Evolutionary conservation across 2,797 vertebrate species (phyloP).

Genomic region (Thaleichthys pacificus): DNA sequence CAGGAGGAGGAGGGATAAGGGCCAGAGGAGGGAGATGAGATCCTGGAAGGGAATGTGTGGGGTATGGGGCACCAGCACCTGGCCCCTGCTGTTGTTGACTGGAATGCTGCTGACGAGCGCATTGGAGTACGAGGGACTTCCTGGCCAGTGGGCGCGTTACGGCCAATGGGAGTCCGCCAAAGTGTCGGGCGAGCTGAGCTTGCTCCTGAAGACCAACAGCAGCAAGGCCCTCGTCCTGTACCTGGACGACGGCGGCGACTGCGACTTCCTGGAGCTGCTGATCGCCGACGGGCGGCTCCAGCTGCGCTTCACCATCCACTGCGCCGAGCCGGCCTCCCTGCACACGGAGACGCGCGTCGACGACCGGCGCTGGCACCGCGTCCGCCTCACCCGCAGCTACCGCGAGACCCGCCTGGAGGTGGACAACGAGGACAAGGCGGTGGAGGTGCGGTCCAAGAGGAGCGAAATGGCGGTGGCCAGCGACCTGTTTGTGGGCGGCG

Average conservation of each 20-base stretch:
- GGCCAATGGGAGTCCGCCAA: slow-evolving; percentile 83
- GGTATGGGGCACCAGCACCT: slow-evolving; percentile 36
- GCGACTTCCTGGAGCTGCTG: slow-evolving; percentile 93
- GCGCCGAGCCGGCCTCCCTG: slow-evolving; percentile 86
- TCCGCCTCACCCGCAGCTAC: slow-evolving; percentile 81
- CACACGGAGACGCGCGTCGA: slow-evolving; percentile 79
- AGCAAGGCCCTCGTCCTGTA: slow-evolving; percentile 88
- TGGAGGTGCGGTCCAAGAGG: slow-evolving; percentile 87
- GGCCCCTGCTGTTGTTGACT: slow-evolving; percentile 55
- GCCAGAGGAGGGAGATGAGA: slow-evolving; percentile 51
- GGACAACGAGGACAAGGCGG: slow-evolving; percentile 84
- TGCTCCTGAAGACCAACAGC: slow-evolving; percentile 87
- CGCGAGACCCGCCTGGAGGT: slow-evolving; percentile 82
- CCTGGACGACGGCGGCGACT: slow-evolving; percentile 92
- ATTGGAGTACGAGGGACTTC: slow-evolving; percentile 87
- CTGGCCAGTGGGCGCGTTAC: slow-evolving; percentile 94
- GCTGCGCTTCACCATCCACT: slow-evolving; percentile 90
- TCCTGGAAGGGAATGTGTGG: slow-evolving; percentile 64
- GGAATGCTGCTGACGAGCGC: slow-evolving; percentile 65
- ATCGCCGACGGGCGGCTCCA: slow-evolving; percentile 84
- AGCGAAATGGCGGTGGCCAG: slow-evolving; percentile 91
- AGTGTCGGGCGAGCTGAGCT: slow-evolving; percentile 85
- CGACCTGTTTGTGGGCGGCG: slow-evolving; percentile 90
- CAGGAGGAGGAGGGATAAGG: slow-evolving; percentile 41
- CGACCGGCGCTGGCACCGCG: slow-evolving; percentile 90